Evolutionary conservation across 2,113 vertebrate species (phyloP).

Genomic region (Puntigrus tetrazona): DNA sequence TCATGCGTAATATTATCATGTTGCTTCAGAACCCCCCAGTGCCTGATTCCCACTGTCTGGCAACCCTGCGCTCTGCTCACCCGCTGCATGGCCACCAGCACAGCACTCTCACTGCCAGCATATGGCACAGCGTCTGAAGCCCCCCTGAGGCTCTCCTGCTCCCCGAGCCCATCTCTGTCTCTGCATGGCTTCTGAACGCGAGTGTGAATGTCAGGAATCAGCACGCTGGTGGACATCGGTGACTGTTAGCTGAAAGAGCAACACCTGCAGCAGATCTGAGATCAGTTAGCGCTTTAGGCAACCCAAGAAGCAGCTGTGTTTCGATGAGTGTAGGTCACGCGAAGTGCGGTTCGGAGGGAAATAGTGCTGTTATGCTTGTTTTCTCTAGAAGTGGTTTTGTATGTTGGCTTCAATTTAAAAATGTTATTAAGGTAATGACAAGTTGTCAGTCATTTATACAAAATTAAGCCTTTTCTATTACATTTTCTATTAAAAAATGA

Average conservation of each 20-base stretch:
- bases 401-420: neutral
- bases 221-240: neutral
- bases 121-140: constrained; percentile 21
- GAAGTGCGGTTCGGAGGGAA: constrained; percentile 6
- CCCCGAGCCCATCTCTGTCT: neutral
- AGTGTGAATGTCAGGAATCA: constrained; percentile 17
- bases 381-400: neutral
- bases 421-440: neutral
- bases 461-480: no score
- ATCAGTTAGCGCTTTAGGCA: constrained; percentile 6
- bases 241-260: neutral
- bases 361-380: neutral
- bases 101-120: constrained; percentile 24
- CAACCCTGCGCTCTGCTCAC: constrained; percentile 19
- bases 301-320: constrained; percentile 15
- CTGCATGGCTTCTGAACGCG: neutral
- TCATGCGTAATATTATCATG: neutral
- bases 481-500: no score
- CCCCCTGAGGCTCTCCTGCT: constrained; percentile 25
- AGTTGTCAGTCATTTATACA: neutral
- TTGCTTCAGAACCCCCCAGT: neutral
- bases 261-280: constrained; percentile 4
- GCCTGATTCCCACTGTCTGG: constrained; percentile 29
- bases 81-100: constrained; percentile 1
- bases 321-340: neutral